A percentile compares a stretch with the other conserved stretches of the same genome.
Conservation (phyloP, 2,888 invertebrate species). For the Caenorhabditis sulstoni region DNA sequence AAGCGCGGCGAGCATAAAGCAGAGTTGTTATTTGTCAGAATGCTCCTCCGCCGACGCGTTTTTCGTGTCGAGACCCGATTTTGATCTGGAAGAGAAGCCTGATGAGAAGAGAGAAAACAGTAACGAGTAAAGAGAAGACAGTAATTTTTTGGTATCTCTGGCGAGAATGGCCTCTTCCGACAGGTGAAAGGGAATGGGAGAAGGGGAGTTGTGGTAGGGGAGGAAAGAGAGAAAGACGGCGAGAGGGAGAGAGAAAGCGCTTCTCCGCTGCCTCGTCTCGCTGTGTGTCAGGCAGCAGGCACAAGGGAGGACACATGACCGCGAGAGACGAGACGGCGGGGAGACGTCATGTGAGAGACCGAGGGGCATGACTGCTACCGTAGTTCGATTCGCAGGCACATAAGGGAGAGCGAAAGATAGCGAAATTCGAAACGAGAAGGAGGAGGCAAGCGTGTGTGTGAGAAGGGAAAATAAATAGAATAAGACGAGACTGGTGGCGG, state of each 20-base stretch:
- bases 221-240: slow-evolving; percentile 29
- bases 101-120: slow-evolving; percentile 24
- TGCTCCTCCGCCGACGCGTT: slow-evolving; percentile 28
- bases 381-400: slow-evolving; percentile 42
- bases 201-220: not conserved
- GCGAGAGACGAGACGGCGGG: slow-evolving; percentile 40
- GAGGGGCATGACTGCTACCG: slow-evolving; percentile 37
- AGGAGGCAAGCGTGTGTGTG: slow-evolving; percentile 14
- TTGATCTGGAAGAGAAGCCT: slow-evolving; percentile 54
- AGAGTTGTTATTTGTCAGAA: slow-evolving; percentile 5
- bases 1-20: slow-evolving; percentile 56
- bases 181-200: slow-evolving; percentile 57
- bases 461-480: slow-evolving; percentile 36
- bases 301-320: slow-evolving; percentile 60
- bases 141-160: slow-evolving; percentile 8
- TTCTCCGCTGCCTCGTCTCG: slow-evolving; percentile 33
- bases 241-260: slow-evolving; percentile 19
- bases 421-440: slow-evolving; percentile 33
- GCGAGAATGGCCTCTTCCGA: slow-evolving; percentile 33
- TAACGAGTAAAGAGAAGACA: slow-evolving; percentile 15
- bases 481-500: slow-evolving; percentile 17
- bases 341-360: slow-evolving; percentile 12
- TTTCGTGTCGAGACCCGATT: slow-evolving; percentile 52
- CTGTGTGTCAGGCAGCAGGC: slow-evolving; percentile 4
- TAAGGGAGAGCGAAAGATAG: slow-evolving; percentile 21